Percentiles rank a stretch among this genome's conserved stretches.
phyloP scores from a whole-genome alignment of 2,888 invertebrate genomes.

The Oxystoma pomonae region DNA sequence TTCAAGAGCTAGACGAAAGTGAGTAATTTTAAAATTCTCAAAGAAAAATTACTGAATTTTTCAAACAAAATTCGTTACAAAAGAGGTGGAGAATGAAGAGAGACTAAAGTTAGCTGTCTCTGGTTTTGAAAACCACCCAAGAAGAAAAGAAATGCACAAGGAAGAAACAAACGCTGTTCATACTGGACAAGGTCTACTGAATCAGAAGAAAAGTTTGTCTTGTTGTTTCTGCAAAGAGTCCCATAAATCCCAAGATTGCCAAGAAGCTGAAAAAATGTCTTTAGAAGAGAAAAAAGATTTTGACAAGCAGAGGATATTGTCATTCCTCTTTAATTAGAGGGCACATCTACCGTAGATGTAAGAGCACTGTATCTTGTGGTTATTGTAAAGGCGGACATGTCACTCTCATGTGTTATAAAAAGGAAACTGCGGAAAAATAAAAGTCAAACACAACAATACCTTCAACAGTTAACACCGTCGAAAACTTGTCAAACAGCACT shows the following conservation, averaged over 20 bases:
- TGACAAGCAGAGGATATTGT: background rate
- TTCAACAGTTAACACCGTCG: background rate
- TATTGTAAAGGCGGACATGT: no score
- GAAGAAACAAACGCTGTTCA: background rate
- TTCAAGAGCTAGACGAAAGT: no score
- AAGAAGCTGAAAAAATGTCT: background rate
- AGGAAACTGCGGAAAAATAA: background rate
- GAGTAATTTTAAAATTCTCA: no score
- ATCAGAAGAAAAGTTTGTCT: background rate
- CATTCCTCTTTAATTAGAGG: background rate
- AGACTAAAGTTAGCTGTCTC: background rate
- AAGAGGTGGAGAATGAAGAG: background rate
- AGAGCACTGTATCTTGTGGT: no score
- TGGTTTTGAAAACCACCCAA: background rate
- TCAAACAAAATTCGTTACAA: background rate
- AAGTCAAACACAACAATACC: background rate
- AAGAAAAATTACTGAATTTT: no score
- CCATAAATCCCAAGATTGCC: background rate
- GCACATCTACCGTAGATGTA: constrained; percentile 27
- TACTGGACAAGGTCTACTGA: background rate
- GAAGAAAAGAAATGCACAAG: background rate
- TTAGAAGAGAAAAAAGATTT: background rate
- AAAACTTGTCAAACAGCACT: background rate
- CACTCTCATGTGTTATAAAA: background rate
- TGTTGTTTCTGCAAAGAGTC: background rate